phyloP scores from a whole-genome alignment of 1,140 invertebrate genomes.

The Leptopilina clavipes region DNA sequence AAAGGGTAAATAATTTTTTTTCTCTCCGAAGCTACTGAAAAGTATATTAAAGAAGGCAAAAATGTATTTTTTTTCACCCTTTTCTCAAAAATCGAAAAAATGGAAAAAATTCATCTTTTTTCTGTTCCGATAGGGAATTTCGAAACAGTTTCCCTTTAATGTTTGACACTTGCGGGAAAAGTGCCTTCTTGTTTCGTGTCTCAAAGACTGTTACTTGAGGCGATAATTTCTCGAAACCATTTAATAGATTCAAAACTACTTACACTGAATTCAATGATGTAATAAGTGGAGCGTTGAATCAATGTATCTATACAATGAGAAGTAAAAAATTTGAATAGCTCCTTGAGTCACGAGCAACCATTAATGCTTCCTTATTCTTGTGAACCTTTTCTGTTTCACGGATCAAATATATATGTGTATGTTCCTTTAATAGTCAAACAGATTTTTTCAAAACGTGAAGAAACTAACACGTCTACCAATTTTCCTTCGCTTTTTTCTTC shows the following conservation, averaged over 20 bases:
- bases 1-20: neutral
- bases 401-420: neutral
- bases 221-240: slow-evolving; percentile 16
- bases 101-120: no score
- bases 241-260: slow-evolving; percentile 25
- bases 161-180: neutral
- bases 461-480: neutral
- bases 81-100: no score
- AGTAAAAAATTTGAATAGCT: slow-evolving; percentile 12
- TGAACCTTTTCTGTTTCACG: slow-evolving; percentile 7
- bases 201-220: neutral
- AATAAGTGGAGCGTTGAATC: slow-evolving; percentile 7
- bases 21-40: no score
- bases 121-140: no score
- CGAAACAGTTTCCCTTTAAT: neutral
- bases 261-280: slow-evolving; percentile 18
- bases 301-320: neutral
- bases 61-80: no score
- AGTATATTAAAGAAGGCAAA: no score
- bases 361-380: slow-evolving; percentile 24
- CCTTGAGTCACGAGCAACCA: slow-evolving; percentile 14
- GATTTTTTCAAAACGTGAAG: neutral
- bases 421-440: slow-evolving; percentile 10
- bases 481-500: neutral
- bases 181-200: neutral